Base-by-base conservation (phyloP, 2,888 invertebrate genomes). In the Philhelius pedissequus region DNA sequence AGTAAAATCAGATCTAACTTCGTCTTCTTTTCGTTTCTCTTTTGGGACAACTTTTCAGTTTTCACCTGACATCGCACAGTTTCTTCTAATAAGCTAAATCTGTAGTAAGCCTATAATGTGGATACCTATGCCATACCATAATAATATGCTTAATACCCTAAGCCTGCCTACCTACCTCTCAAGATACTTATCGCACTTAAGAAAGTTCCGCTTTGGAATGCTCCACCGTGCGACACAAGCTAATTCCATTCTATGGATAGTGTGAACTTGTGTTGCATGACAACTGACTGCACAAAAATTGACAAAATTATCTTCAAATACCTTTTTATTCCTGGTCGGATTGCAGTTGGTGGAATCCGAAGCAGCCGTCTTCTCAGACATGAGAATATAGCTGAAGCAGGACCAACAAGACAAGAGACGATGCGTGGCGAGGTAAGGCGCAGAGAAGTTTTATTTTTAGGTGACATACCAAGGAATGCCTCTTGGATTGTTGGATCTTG, bases 401-500 rank as follows among this genome's bases (percentile, higher is more conserved):
- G 32, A 38, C 45, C 15, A 64, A 25, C 60, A 35, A 60, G 45
- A 50, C 35, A 25, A 32, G 13, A 30, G 13, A 30, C 13, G 54
- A 20, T 9, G 4, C 30, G 15, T 25, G 15, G 6, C 3, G 56
- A n/a, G n/a, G n/a, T n/a, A 52, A 58, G 73, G 71, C 20, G 62
- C 58, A 66, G 56, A 52, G 32, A 70, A 45, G 58, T 69, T 84
- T 79, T 84, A 79, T 84, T 84, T 84, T 84, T 84, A 84, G 79
- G 83, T 84, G 83, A 84, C 83, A 84, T 84, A 84, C 83, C 83
- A 84, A 69, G 74, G 83, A 84, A 84, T 84, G 69, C 79, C 83
- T 70, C 27, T 38, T 50, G 22, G 25, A 64, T 43, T 75, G 54
- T 38, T 48, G 62, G 38, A 20, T 15, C 13, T 8, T n/a, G 58